Base-by-base conservation (phyloP, 2,797 vertebrate species). In the Sebastes cheni region DNA sequence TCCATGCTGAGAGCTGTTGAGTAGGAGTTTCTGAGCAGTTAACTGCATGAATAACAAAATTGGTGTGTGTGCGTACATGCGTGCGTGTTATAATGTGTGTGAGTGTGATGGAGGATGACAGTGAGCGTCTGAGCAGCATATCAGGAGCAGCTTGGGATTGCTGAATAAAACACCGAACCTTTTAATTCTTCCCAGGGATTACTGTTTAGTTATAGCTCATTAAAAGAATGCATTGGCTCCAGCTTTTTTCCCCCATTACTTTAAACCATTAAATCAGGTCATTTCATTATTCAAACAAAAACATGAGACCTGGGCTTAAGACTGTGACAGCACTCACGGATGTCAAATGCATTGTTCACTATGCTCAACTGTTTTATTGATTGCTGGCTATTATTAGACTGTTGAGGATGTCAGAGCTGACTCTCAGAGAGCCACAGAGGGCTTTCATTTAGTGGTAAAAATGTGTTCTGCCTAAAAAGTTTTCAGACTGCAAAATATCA, bases 171-270 rank as follows among this genome's bases (percentile, higher is more conserved):
- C 84, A 92, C 79, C 67, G 80, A 91, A 79, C 79, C 91, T 91
- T 87, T 93, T 91, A 83, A 91, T 91, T 92, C 83, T 92, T 93
- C 81, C 84, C 80, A 92, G 89, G 87, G 89, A 91, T 92, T 87
- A 77, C 86, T 85, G 76, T 87, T 94, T 83, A 74, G 77, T 81
- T 90, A 81, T 74, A 90, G 81, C 81, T 88, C 89, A 93, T 94
- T 89, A 92, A 87, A 88, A 86, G 42, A 90, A 90, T 74, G 82
- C 79, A 83, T 74, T 67, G 68, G 81, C 75, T 82, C 30, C 29
- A 64, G 52, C 12, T 58, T 74, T 77, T 56, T 34, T 54, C 4
- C 34, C 59, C 86, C 74, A 84, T 88, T 88, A 86, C 65, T 86
- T 90, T 61, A 78, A 84, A 87, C 74, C 67, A 86, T 88, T 85